Percentiles rank a stretch among this genome's conserved stretches.
phyloP scores from a whole-genome alignment of 2,888 invertebrate genomes.

The Eupithecia dodoneata region DNA sequence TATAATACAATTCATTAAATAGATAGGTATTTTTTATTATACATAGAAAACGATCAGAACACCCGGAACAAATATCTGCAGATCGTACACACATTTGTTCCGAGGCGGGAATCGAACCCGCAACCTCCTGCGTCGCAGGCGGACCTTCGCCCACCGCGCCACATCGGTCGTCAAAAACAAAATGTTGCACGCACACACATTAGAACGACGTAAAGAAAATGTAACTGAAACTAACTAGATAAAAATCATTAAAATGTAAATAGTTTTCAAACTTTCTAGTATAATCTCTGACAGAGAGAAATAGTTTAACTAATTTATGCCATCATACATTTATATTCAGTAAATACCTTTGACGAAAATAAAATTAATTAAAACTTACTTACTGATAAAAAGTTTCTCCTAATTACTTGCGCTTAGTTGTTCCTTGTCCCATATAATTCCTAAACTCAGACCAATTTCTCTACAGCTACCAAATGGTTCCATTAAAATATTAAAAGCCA shows the following conservation, averaged over 20 bases:
- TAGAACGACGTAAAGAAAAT: background rate
- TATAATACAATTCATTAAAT: no score
- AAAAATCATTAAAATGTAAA: conserved; percentile 3
- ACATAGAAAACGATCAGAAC: no score
- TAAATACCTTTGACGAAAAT: background rate
- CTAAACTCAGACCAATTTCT: conserved; percentile 21
- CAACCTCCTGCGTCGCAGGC: no score
- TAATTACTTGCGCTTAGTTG: conserved; percentile 4
- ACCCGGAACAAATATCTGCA: no score
- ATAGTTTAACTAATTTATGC: background rate
- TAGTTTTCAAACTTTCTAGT: background rate
- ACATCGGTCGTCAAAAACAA: no score
- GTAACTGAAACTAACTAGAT: background rate
- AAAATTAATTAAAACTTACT: conserved; percentile 2
- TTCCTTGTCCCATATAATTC: conserved; percentile 3
- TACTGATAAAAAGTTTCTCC: conserved; percentile 1
- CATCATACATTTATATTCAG: background rate
- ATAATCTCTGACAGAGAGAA: background rate
- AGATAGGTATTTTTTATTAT: no score
- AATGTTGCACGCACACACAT: no score
- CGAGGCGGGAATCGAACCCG: no score
- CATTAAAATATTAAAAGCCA: conserved; percentile 40
- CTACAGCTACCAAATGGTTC: conserved; percentile 37
- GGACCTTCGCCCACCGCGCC: no score
- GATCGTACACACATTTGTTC: no score